Evolutionary conservation across 1,140 invertebrate genomes (phyloP).

Genomic region (Homalodisca vitripennis): DNA sequence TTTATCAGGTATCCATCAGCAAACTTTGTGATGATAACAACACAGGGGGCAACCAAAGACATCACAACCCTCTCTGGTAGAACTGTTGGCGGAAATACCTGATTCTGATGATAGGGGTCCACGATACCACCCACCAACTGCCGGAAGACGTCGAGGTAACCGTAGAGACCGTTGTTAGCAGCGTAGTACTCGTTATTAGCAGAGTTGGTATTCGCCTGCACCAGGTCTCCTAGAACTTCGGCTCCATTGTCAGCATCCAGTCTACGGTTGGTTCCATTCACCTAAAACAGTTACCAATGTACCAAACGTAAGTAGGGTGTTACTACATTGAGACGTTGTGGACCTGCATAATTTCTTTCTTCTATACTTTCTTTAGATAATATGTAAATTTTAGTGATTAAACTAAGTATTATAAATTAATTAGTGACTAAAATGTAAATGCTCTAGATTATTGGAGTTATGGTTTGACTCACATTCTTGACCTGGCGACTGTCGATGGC

Average conservation of each 20-base stretch:
- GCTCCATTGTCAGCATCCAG: slow-evolving; percentile 46
- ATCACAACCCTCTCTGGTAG: no score
- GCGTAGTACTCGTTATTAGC: slow-evolving; percentile 49
- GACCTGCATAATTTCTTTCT: background rate
- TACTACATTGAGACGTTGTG: background rate
- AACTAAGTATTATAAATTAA: background rate
- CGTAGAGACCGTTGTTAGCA: slow-evolving; percentile 54
- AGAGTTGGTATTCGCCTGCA: slow-evolving; percentile 21
- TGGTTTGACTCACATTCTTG: slow-evolving; percentile 27
- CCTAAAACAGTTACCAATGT: no score
- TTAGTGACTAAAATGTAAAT: background rate
- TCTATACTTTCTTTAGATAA: background rate
- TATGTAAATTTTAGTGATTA: no score
- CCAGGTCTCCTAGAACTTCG: slow-evolving; percentile 53
- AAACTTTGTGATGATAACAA: no score
- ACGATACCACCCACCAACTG: slow-evolving; percentile 49
- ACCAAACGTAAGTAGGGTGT: background rate
- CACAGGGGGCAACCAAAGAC: no score
- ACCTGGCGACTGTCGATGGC: slow-evolving; percentile 3
- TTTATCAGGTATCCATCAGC: no score
- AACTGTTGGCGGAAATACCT: background rate
- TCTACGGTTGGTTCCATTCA: slow-evolving; percentile 43
- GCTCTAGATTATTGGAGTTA: background rate
- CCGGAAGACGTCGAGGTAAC: slow-evolving; percentile 50
- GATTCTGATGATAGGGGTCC: slow-evolving; percentile 49